These are phyloP conservation scores for Aphidius colemani DNA, from an alignment of 2,888 invertebrate species.

Conservation along the genomic window DNA sequence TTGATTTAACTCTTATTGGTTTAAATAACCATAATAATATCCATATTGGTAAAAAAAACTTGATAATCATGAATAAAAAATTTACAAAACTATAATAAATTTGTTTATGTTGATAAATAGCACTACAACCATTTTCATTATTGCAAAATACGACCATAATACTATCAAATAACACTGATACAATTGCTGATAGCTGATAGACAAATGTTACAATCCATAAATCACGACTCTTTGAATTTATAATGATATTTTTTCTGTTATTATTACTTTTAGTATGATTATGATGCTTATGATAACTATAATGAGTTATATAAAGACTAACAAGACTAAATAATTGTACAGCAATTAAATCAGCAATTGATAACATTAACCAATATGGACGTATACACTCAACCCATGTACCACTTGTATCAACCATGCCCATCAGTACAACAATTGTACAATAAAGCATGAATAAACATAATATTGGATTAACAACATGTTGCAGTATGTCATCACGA, in stretches of 20 bases:
- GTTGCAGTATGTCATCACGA: conserved; percentile 56
- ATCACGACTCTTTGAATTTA: conserved; percentile 60
- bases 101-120: conserved; percentile 58
- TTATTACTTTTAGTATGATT: conserved; percentile 34
- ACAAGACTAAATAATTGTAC: conserved; percentile 62
- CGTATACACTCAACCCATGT: conserved; percentile 62
- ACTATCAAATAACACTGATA: conserved; percentile 51
- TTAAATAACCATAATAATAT: conserved; percentile 49
- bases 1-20: conserved; percentile 46
- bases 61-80: conserved; percentile 38
- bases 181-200: conserved; percentile 61
- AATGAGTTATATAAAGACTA: conserved; percentile 60
- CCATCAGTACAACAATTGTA: conserved; percentile 60
- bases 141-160: conserved; percentile 53
- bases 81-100: conserved; percentile 49
- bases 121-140: conserved; percentile 54
- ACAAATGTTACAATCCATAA: conserved; percentile 62
- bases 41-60: conserved; percentile 51
- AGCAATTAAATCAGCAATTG: conserved; percentile 61
- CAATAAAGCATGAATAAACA: conserved; percentile 59
- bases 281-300: conserved; percentile 35
- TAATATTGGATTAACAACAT: conserved; percentile 60
- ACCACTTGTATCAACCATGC: conserved; percentile 59
- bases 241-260: conserved; percentile 44
- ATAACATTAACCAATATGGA: conserved; percentile 63